These are phyloP conservation scores for Avahi laniger DNA, from an alignment of 2,797 vertebrate genomes.

Conservation along the genomic window DNA sequence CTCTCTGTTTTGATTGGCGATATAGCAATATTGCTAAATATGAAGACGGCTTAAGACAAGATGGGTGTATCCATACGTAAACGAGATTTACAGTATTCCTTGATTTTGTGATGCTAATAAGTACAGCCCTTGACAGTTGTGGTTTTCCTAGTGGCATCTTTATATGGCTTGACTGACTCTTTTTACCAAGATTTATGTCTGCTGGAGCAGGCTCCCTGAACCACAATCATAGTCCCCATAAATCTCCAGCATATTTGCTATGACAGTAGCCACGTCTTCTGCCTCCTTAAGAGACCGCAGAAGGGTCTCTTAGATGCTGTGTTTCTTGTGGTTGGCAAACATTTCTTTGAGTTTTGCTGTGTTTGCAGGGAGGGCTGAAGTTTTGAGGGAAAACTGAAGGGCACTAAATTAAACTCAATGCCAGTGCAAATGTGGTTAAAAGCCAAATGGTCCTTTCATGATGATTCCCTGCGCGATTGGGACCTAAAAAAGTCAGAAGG, in stretches of 20 bases:
- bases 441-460: slow-evolving; percentile 16
- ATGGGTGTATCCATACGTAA: neutral
- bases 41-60: neutral
- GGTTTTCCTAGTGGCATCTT: slow-evolving; percentile 80
- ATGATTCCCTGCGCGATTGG: neutral
- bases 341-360: slow-evolving; percentile 48
- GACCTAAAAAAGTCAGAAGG: neutral
- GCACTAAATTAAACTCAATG: slow-evolving; percentile 37
- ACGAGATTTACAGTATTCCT: slow-evolving; percentile 75
- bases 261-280: slow-evolving; percentile 52
- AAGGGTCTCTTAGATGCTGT: neutral
- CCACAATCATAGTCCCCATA: slow-evolving; percentile 73
- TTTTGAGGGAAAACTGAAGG: neutral
- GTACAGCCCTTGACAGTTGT: slow-evolving; percentile 73
- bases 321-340: slow-evolving; percentile 42
- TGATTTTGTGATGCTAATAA: slow-evolving; percentile 78
- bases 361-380: neutral
- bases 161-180: slow-evolving; percentile 77
- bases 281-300: slow-evolving; percentile 1
- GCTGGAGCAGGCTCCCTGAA: slow-evolving; percentile 71
- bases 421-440: slow-evolving; percentile 23
- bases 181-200: slow-evolving; percentile 80
- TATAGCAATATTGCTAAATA: slow-evolving; percentile 32
- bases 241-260: slow-evolving; percentile 75
- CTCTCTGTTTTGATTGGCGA: neutral